Percentiles rank a stretch among this genome's conserved stretches.
phyloP scores from a whole-genome alignment of 2,797 vertebrate species.

The Macroramphosus scolopax region DNA sequence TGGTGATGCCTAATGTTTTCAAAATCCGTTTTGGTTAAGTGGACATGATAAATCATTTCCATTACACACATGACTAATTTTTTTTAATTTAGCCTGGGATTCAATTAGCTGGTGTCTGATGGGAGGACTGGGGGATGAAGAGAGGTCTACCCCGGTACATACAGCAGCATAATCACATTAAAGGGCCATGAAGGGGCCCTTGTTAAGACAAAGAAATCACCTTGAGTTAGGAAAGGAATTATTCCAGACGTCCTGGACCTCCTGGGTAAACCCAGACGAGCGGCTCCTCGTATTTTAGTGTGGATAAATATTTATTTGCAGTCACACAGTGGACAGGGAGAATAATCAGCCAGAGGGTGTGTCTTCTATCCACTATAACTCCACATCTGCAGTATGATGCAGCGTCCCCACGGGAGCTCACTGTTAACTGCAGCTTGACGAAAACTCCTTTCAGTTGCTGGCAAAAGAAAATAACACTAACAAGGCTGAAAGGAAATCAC shows the following conservation, averaged over 20 bases:
- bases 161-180: slow-evolving; percentile 70
- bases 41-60: slow-evolving; percentile 77
- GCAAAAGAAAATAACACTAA: no score
- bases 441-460: no score
- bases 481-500: no score
- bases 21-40: slow-evolving; percentile 75
- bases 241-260: slow-evolving; percentile 45
- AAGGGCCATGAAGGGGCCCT: slow-evolving; percentile 69
- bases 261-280: slow-evolving; percentile 38
- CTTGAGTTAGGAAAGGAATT: slow-evolving; percentile 58
- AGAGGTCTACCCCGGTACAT: slow-evolving; percentile 48
- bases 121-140: slow-evolving; percentile 63
- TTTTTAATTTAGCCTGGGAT: slow-evolving; percentile 68
- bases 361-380: slow-evolving; percentile 15
- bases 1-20: slow-evolving; percentile 69
- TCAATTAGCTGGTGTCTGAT: slow-evolving; percentile 71
- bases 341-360: slow-evolving; percentile 6
- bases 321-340: background rate
- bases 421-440: no score
- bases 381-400: no score
- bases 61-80: slow-evolving; percentile 72
- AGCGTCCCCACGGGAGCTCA: no score
- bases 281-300: slow-evolving; percentile 18
- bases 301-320: slow-evolving; percentile 15
- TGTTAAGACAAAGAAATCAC: slow-evolving; percentile 65